phyloP scores from a whole-genome alignment of 2,888 invertebrate genomes.

The Maniola hyperantus region DNA sequence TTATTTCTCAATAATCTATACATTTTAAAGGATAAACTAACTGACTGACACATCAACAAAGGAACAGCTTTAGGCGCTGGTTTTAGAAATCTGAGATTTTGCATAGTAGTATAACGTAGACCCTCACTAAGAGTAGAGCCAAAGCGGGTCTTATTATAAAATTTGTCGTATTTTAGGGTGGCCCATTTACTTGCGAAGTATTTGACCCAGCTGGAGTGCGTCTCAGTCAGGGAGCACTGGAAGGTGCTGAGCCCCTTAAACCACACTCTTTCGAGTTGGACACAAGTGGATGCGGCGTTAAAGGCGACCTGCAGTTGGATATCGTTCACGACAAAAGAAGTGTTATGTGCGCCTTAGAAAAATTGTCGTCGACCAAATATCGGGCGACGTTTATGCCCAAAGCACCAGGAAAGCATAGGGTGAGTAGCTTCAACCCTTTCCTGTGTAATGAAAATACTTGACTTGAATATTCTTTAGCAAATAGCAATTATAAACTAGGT shows the following conservation, averaged over 20 bases:
- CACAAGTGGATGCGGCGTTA: constrained; percentile 85
- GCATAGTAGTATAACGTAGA: too few species aligned
- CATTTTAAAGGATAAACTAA: too few species aligned
- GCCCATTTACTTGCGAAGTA: constrained; percentile 97
- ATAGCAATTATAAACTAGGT: too few species aligned
- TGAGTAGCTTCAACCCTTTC: constrained; percentile 48
- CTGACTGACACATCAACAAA: too few species aligned
- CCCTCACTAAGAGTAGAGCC: too few species aligned
- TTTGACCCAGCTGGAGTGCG: constrained; percentile 96
- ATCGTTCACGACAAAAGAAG: constrained; percentile 95
- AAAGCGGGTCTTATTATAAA: too few species aligned
- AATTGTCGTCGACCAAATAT: constrained; percentile 89
- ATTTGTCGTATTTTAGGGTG: constrained; percentile 83
- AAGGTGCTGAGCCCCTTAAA: constrained; percentile 92
- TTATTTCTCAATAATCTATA: too few species aligned
- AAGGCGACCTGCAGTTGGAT: constrained; percentile 94
- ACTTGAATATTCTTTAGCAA: too few species aligned
- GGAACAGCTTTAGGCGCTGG: too few species aligned
- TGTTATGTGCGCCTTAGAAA: constrained; percentile 91
- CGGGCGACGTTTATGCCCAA: constrained; percentile 91
- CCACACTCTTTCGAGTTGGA: constrained; percentile 92
- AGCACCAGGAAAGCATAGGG: constrained; percentile 90
- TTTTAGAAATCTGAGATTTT: too few species aligned
- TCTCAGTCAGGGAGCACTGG: constrained; percentile 86
- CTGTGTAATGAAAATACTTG: too few species aligned